Percentiles rank a stretch among this genome's conserved stretches.
These are phyloP conservation scores for Aselliscus stoliczkanus DNA, from an alignment of 2,797 vertebrate genomes.

Conservation along the genomic window DNA sequence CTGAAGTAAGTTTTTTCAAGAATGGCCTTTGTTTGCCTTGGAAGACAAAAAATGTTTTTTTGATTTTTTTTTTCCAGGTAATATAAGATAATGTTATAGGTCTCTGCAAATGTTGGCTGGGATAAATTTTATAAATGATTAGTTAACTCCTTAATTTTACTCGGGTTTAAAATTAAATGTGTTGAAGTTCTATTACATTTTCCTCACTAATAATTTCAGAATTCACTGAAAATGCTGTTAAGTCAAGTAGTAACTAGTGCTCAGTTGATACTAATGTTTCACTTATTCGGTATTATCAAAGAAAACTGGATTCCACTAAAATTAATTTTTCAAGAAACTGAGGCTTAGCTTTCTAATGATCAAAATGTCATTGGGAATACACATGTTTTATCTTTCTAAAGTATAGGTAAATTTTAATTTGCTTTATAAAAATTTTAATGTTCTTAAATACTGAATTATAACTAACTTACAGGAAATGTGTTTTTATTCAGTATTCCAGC, in stretches of 20 bases:
- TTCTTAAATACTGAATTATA: background rate
- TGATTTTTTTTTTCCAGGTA: background rate
- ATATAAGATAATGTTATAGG: background rate
- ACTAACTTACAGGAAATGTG: background rate
- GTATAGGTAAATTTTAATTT: background rate
- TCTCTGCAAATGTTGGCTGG: background rate
- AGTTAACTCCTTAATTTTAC: background rate
- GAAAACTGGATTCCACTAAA: background rate
- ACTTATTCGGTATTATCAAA: background rate
- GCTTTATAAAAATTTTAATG: background rate
- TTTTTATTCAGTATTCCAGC: background rate
- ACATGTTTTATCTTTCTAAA: constrained; percentile 6
- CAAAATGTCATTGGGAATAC: background rate
- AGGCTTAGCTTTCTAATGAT: background rate
- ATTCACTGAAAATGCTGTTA: background rate
- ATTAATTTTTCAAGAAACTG: background rate
- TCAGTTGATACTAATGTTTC: background rate
- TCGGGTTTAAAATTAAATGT: background rate
- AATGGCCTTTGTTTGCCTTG: background rate
- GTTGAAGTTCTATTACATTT: background rate
- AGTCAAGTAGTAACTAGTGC: background rate
- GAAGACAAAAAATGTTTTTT: background rate
- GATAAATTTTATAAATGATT: background rate
- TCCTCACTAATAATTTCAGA: background rate
- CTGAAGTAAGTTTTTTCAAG: background rate